These are phyloP conservation scores for Arvicola amphibius DNA, from an alignment of 2,797 vertebrate genomes.

Conservation along the genomic window DNA sequence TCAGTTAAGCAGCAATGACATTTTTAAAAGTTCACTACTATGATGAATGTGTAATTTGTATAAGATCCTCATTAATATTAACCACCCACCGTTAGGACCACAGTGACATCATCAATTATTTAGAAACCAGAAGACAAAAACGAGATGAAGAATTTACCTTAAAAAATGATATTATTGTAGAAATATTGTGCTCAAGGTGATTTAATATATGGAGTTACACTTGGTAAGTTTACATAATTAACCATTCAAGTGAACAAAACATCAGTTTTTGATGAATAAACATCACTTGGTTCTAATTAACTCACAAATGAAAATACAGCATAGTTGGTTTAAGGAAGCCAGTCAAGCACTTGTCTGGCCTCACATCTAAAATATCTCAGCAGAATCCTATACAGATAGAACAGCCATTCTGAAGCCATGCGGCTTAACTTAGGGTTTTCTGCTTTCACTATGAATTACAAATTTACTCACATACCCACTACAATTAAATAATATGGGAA, in stretches of 20 bases:
- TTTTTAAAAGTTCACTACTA: constrained; percentile 41
- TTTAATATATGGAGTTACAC: background rate
- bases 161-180: constrained; percentile 36
- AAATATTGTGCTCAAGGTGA: constrained; percentile 25
- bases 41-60: constrained; percentile 12
- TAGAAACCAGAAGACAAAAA: constrained; percentile 29
- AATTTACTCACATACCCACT: background rate
- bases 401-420: background rate
- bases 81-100: background rate
- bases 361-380: background rate
- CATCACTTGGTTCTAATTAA: background rate
- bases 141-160: background rate
- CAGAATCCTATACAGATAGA: background rate
- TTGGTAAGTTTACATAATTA: background rate
- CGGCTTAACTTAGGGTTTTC: background rate
- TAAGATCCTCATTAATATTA: constrained; percentile 39
- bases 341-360: background rate
- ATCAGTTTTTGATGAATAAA: constrained; percentile 21
- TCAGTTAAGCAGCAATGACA: background rate
- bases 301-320: background rate
- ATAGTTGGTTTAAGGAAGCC: background rate
- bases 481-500: background rate
- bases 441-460: background rate
- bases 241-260: background rate
- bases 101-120: constrained; percentile 22